phyloP scores from a whole-genome alignment of 2,113 vertebrate genomes.

The Promerops cafer region DNA sequence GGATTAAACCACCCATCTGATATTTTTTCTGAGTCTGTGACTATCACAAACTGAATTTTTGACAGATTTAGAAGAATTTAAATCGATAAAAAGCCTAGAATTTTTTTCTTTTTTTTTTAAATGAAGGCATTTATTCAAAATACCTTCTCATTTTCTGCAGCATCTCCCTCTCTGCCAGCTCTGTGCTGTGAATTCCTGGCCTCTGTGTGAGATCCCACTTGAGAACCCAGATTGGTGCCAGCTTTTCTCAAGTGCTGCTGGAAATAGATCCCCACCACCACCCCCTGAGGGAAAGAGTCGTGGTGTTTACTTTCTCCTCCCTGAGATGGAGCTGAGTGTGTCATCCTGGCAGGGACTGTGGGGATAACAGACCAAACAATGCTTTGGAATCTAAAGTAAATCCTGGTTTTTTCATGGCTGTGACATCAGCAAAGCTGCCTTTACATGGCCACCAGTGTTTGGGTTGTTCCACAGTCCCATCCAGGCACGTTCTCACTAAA shows the following conservation, averaged over 20 bases:
- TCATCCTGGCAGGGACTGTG: background rate
- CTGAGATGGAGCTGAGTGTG: background rate
- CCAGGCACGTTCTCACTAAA: background rate
- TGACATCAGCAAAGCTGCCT: background rate
- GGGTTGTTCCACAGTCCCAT: background rate
- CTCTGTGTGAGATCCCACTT: background rate
- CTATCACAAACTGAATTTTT: background rate
- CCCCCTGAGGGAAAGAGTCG: background rate
- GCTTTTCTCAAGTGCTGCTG: background rate
- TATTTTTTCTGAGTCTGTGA: background rate
- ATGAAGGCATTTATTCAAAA: background rate
- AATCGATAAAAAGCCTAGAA: background rate
- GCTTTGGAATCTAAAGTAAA: background rate
- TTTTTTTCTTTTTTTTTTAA: background rate
- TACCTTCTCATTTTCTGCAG: background rate
- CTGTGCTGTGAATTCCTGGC: background rate
- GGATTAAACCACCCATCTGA: background rate
- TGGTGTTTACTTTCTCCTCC: background rate
- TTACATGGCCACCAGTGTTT: background rate
- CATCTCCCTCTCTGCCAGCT: background rate
- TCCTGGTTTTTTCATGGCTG: accelerated
- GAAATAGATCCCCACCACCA: background rate
- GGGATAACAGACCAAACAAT: background rate
- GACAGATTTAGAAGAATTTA: background rate
- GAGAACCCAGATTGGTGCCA: background rate